Conservation (phyloP, 2,888 invertebrate species). For the Aethes cnicana region DNA sequence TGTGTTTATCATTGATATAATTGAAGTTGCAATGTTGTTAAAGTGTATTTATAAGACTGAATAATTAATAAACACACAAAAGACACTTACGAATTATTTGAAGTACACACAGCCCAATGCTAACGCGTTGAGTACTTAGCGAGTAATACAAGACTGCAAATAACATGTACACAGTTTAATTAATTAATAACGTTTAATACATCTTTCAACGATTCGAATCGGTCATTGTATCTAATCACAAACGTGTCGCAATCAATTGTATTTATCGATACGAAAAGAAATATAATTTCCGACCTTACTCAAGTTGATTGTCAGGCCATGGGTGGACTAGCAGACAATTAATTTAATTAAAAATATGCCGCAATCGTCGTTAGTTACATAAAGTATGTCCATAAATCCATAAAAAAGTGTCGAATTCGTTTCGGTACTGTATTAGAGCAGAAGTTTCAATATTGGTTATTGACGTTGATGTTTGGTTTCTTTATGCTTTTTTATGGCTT, state of each 20-base stretch:
- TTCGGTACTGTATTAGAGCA: conserved; percentile 29
- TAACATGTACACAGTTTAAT: conserved; percentile 46
- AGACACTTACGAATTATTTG: not conserved
- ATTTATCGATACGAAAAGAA: conserved; percentile 60
- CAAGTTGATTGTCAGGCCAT: conserved; percentile 59
- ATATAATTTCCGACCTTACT: conserved; percentile 75
- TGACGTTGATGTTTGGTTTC: conserved; percentile 25
- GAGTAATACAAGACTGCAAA: conserved; percentile 38
- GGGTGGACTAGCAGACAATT: conserved; percentile 56
- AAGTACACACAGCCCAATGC: not conserved
- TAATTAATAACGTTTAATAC: conserved; percentile 37
- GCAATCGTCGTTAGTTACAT: conserved; percentile 51
- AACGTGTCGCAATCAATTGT: conserved; percentile 68
- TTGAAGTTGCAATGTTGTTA: too few species aligned
- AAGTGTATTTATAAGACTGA: not conserved
- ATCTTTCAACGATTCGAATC: conserved; percentile 65
- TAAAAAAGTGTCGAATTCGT: conserved; percentile 24
- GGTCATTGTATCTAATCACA: conserved; percentile 65
- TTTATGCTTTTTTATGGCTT: conserved; percentile 22
- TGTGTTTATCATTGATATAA: too few species aligned
- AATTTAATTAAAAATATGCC: conserved; percentile 64
- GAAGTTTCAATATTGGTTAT: conserved; percentile 19
- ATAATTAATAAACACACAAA: not conserved
- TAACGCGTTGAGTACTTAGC: not conserved
- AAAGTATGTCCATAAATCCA: conserved; percentile 42